Percentiles rank a stretch among this genome's conserved stretches.
Conservation (phyloP, 2,113 vertebrate genomes). For the Melanostigma gelatinosum region DNA sequence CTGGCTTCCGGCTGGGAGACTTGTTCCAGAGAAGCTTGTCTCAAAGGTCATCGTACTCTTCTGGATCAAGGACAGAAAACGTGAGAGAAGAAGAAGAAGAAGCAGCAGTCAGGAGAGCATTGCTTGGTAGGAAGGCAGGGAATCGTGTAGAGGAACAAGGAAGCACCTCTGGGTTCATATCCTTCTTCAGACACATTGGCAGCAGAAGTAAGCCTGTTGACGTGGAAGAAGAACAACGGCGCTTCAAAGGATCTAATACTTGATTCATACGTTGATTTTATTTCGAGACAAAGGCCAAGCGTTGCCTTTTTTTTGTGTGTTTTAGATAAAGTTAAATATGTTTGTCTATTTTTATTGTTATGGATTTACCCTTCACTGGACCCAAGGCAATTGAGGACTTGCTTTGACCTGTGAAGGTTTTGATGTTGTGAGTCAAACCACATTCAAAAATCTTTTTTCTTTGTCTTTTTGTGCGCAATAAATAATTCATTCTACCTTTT, state of each 20-base stretch:
- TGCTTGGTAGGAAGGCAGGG: background rate
- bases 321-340: background rate
- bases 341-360: slow-evolving; percentile 34
- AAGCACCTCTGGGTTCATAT: slow-evolving; percentile 68
- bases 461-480: slow-evolving; percentile 60
- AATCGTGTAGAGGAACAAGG: slow-evolving; percentile 42
- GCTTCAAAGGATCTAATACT: slow-evolving; percentile 17
- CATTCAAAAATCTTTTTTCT: slow-evolving; percentile 49
- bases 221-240: slow-evolving; percentile 54
- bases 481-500: slow-evolving; percentile 49
- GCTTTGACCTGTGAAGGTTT: slow-evolving; percentile 63
- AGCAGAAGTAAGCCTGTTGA: slow-evolving; percentile 60
- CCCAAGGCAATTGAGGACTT: slow-evolving; percentile 75
- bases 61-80: slow-evolving; percentile 43
- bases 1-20: slow-evolving; percentile 63
- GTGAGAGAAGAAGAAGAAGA: background rate
- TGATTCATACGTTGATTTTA: slow-evolving; percentile 24
- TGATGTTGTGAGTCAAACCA: slow-evolving; percentile 38
- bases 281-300: slow-evolving; percentile 2
- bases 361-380: slow-evolving; percentile 40
- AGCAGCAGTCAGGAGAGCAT: background rate
- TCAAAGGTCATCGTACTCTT: slow-evolving; percentile 59
- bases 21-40: slow-evolving; percentile 68
- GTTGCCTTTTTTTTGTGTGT: slow-evolving; percentile 17
- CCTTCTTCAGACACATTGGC: slow-evolving; percentile 81